These are phyloP conservation scores for Buceros bicornis DNA, from an alignment of 2,797 vertebrate genomes.

Conservation along the genomic window DNA sequence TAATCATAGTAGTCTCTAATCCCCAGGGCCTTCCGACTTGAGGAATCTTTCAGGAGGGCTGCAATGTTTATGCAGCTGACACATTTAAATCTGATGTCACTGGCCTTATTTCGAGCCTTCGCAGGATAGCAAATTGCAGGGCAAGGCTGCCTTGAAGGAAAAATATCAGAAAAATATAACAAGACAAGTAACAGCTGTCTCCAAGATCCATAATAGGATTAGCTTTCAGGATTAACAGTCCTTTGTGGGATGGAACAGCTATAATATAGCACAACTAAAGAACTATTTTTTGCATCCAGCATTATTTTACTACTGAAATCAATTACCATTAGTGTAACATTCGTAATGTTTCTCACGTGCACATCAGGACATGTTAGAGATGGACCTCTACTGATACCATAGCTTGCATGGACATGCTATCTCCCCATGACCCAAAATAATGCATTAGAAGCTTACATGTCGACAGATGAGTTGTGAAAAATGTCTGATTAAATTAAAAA, in stretches of 20 bases:
- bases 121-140: background rate
- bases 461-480: constrained; percentile 18
- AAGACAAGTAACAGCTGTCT: background rate
- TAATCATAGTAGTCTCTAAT: background rate
- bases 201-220: background rate
- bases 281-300: background rate
- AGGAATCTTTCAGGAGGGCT: background rate
- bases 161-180: background rate
- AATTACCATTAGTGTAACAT: background rate
- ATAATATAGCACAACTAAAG: background rate
- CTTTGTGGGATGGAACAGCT: background rate
- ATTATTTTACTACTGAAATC: background rate
- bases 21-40: background rate
- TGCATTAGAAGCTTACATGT: background rate
- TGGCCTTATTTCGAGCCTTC: background rate
- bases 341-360: background rate
- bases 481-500: background rate
- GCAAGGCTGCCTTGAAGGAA: background rate
- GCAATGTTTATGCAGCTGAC: background rate
- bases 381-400: background rate
- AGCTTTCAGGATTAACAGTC: background rate
- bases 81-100: background rate
- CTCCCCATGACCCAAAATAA: background rate
- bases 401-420: background rate
- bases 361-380: accelerated